phyloP scores from a whole-genome alignment of 2,888 invertebrate genomes.

The Aphodius granarius region DNA sequence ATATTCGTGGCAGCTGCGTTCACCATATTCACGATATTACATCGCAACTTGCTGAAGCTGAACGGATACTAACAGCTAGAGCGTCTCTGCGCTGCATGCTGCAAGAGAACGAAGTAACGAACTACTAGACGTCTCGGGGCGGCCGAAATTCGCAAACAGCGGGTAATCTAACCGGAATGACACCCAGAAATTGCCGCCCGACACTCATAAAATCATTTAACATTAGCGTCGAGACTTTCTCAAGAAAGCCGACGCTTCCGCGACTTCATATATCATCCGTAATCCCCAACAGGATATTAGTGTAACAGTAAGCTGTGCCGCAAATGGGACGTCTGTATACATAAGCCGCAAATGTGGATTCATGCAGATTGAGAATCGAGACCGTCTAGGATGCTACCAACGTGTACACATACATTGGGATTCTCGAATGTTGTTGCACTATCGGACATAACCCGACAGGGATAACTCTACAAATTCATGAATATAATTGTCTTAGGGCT shows the following conservation, averaged over 20 bases:
- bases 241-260: neutral
- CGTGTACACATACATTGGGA: neutral
- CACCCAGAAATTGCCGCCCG: neutral
- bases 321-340: slow-evolving; percentile 11
- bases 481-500: neutral
- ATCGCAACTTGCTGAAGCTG: neutral
- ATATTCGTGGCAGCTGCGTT: neutral
- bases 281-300: slow-evolving; percentile 13
- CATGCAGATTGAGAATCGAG: slow-evolving; percentile 9
- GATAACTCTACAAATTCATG: neutral
- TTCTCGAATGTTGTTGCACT: neutral
- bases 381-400: neutral
- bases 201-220: neutral
- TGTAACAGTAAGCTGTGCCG: slow-evolving; percentile 11
- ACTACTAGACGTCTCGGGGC: neutral
- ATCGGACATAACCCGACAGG: neutral
- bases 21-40: neutral
- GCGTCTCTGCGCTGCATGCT: neutral
- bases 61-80: too few relatives aligned
- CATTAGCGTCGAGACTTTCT: neutral
- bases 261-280: slow-evolving; percentile 11
- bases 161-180: neutral
- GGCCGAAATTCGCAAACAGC: neutral
- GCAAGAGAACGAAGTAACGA: neutral
- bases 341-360: slow-evolving; percentile 14